Conservation (phyloP, 37 sponge, comb jelly and placozoan genomes). For the Mnemiopsis leidyi region DNA sequence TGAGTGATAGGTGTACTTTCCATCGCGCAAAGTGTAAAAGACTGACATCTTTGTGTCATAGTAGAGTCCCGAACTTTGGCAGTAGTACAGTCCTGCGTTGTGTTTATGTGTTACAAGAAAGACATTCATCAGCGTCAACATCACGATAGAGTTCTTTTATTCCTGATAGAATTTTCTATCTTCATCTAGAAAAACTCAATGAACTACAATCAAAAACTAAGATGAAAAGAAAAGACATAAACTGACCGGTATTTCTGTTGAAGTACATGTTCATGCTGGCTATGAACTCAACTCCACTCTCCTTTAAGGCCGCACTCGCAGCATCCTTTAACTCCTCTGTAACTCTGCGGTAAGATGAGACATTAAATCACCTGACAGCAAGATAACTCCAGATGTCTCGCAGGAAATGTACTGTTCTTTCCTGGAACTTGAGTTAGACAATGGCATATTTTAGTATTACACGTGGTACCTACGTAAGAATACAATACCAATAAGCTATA, state of each 20-base stretch:
- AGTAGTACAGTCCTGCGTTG: slow-evolving; percentile 45
- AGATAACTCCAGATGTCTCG: background rate
- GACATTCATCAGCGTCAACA: too few species aligned
- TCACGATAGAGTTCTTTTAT: too few species aligned
- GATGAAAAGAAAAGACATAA: too few species aligned
- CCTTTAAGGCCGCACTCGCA: background rate
- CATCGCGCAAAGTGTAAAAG: slow-evolving; percentile 8
- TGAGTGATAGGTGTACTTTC: slow-evolving; percentile 45
- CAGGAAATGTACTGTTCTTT: too few species aligned
- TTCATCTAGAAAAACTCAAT: too few species aligned
- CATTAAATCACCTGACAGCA: background rate
- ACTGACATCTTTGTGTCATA: slow-evolving; percentile 63
- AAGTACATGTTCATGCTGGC: slow-evolving; percentile 49
- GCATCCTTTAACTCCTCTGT: slow-evolving; percentile 37
- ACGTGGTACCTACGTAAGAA: too few species aligned
- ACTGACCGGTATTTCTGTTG: slow-evolving; percentile 54
- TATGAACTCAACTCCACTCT: slow-evolving; percentile 55
- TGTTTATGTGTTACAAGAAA: too few species aligned
- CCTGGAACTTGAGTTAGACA: too few species aligned
- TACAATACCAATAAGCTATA: too few species aligned
- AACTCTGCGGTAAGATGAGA: background rate
- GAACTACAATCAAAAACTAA: too few species aligned
- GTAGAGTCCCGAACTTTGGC: slow-evolving; percentile 58
- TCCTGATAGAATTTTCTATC: too few species aligned
- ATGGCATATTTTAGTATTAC: too few species aligned